These are phyloP conservation scores for Erethizon dorsatum DNA, from an alignment of 2,797 vertebrate species.

Conservation along the genomic window DNA sequence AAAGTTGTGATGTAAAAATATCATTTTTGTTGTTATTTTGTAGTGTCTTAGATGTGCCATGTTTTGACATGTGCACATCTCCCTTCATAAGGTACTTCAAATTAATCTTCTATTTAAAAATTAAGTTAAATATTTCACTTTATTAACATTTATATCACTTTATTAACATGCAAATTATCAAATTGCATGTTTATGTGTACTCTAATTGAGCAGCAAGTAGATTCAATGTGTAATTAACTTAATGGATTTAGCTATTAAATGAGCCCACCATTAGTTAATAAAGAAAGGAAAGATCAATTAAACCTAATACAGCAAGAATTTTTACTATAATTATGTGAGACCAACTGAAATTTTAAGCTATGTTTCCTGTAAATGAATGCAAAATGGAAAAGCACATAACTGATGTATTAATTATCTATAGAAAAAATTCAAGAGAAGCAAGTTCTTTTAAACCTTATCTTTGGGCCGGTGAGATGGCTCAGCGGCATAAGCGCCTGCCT, in stretches of 20 bases:
- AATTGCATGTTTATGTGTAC: constrained; percentile 58
- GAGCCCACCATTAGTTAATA: constrained; percentile 63
- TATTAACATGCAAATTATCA: constrained; percentile 78
- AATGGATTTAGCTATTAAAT: constrained; percentile 78
- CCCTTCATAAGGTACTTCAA: constrained; percentile 1
- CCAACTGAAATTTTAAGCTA: constrained; percentile 43
- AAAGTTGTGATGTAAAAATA: not conserved
- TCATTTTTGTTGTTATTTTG: constrained; percentile 9
- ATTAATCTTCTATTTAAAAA: not conserved
- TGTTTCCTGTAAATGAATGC: constrained; percentile 59
- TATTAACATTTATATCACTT: constrained; percentile 80
- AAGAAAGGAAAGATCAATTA: constrained; percentile 77
- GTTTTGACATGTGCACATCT: not conserved
- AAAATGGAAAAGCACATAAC: constrained; percentile 53
- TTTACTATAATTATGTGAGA: constrained; percentile 63
- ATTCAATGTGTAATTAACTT: constrained; percentile 79
- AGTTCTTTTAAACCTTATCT: no score
- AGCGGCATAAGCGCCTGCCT: no score
- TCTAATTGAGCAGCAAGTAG: constrained; percentile 71
- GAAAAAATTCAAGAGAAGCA: constrained; percentile 15
- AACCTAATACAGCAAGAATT: constrained; percentile 59
- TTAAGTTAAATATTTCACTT: constrained; percentile 51
- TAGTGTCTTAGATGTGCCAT: not conserved
- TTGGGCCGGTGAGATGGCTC: no score
- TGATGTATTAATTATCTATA: constrained; percentile 23